Percentiles rank a stretch among this genome's conserved stretches.
Evolutionary conservation across 2,888 invertebrate genomes (phyloP).

Genomic region (Plagodis dolabraria): DNA sequence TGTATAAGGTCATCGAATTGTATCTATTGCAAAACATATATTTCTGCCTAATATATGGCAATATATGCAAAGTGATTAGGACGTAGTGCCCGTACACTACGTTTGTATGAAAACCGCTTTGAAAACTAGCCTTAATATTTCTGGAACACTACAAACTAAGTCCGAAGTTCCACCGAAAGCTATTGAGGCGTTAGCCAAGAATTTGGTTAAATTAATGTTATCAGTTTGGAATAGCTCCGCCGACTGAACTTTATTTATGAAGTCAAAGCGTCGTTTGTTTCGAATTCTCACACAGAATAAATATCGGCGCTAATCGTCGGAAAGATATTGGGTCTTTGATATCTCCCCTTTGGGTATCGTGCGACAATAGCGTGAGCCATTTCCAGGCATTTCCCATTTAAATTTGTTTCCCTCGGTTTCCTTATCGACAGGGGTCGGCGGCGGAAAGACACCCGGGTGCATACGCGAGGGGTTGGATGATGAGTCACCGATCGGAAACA

Average conservation of each 20-base stretch:
- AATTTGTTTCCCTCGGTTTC: conserved; percentile 74
- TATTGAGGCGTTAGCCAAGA: conserved; percentile 25
- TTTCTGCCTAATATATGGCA: not conserved
- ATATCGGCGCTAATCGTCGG: conserved; percentile 71
- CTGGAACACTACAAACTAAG: conserved; percentile 11
- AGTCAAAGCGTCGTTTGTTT: conserved; percentile 56
- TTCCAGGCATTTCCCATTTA: conserved; percentile 80
- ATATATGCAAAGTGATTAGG: no score
- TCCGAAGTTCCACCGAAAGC: conserved; percentile 17
- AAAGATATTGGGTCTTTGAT: conserved; percentile 66
- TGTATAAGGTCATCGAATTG: conserved; percentile 5
- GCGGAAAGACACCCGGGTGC: conserved; percentile 48
- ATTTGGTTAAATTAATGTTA: conserved; percentile 30
- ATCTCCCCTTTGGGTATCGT: conserved; percentile 72
- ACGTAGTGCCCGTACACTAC: no score
- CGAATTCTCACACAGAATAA: conserved; percentile 74
- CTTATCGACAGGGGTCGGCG: conserved; percentile 63
- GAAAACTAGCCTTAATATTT: not conserved
- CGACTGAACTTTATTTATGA: conserved; percentile 43
- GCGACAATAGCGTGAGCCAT: conserved; percentile 79
- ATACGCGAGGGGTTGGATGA: conserved; percentile 45
- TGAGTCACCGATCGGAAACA: conserved; percentile 49
- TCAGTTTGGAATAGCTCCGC: conserved; percentile 38
- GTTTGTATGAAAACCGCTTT: no score
- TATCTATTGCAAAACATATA: conserved; percentile 17